Evolutionary conservation across 1,140 invertebrate genomes (phyloP), one percentile per base, ranked within the genome.

Genomic region (Drosophila aff.): DNA sequence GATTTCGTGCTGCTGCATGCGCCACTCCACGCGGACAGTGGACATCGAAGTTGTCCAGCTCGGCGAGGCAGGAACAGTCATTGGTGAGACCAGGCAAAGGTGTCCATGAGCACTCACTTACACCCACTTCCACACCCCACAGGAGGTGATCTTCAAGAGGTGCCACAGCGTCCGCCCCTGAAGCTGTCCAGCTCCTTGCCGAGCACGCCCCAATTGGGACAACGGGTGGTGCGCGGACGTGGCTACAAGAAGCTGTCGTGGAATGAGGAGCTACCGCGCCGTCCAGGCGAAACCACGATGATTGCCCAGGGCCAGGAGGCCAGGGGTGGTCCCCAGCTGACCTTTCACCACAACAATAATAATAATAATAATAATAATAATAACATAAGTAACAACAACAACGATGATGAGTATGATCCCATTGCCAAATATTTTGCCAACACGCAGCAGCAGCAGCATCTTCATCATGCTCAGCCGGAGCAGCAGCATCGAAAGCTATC

Each of bases 181-280:
- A 85, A 82, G 53, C 66, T 76, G 26, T 77, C 84, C 16, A 82
- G 73, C 26, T 87, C 84, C 16, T 50, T 87, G 63, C 84, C 84
- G 18, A 66, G 65, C 5, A 86, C 84, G 55, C 82, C 84, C 16
- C 81, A 87, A 49, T 63, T 87, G 18, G 76, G 73, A 68, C 79
- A 86, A 26, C 60, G 81, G 47, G 61, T 68, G 63, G 68, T 61
- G 44, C 60, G 68, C n/a, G 71, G 69, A 28, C 55, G 62, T 46
- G 49, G 59, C 49, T 87, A 79, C 64, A 83, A 79, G 63, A 84
- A 82, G 49, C 44, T 87, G 23, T 74, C 82, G 41, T 66, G 82
- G 71, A 75, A 74, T 58, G 68, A 52, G 55, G 47, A 71, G 31
- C 58, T 50, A 47, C 69, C 53, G 4, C 53, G 44, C 28, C 44